Evolutionary conservation across 2,888 invertebrate species (phyloP).

Genomic region (Andrena marginata): DNA sequence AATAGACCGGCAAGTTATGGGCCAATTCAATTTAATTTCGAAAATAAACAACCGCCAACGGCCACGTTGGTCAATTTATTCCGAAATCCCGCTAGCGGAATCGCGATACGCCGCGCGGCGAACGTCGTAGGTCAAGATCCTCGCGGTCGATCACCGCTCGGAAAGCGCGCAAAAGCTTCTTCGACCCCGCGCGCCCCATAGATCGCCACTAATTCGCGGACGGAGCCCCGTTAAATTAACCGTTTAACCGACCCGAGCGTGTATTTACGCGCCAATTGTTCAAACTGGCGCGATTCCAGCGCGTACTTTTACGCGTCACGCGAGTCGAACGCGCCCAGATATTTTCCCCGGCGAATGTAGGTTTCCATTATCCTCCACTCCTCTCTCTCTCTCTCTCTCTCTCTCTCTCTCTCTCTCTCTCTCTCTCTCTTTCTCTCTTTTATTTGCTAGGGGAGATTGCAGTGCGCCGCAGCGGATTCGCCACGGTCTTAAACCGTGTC

Average conservation of each 20-base stretch:
- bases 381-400: no score
- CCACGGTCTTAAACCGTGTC: neutral
- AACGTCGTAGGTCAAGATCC: conserved; percentile 24
- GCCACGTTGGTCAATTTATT: conserved; percentile 79
- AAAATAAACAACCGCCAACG: conserved; percentile 81
- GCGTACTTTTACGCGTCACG: conserved; percentile 10
- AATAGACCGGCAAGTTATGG: conserved; percentile 84
- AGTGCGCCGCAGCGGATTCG: neutral
- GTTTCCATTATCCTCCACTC: neutral
- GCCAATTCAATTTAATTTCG: conserved; percentile 84
- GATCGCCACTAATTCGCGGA: conserved; percentile 29
- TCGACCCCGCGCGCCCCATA: neutral
- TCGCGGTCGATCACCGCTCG: neutral
- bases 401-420: no score
- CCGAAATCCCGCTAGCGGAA: conserved; percentile 68
- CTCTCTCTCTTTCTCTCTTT: no score
- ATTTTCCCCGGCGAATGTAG: conserved; percentile 15
- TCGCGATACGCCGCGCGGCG: conserved; percentile 50
- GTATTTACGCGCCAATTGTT: conserved; percentile 38
- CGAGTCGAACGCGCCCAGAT: conserved; percentile 25
- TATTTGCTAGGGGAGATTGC: neutral
- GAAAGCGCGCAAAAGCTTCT: neutral
- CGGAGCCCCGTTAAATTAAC: conserved; percentile 31
- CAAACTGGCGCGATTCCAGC: conserved; percentile 28
- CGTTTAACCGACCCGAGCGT: conserved; percentile 16